These are phyloP conservation scores for Nasonia oneida DNA, from an alignment of 2,888 invertebrate genomes.

Conservation along the genomic window DNA sequence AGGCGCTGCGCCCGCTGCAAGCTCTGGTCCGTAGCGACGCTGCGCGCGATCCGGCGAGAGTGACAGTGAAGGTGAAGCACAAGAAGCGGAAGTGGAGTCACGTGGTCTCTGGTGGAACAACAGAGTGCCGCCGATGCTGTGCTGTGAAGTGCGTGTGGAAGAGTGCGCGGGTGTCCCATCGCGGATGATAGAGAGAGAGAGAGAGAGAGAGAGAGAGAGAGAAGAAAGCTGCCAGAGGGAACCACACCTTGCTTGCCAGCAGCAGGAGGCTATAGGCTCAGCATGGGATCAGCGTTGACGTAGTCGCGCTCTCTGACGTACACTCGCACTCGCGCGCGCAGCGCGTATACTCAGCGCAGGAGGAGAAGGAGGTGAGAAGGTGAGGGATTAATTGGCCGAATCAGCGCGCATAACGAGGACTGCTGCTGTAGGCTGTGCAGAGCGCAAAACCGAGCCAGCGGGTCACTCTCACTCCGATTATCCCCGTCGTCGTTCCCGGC, in stretches of 20 bases:
- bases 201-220: background rate
- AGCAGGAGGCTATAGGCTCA: background rate
- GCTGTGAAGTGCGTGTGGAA: background rate
- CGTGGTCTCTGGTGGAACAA: background rate
- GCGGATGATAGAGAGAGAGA: background rate
- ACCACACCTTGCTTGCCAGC: background rate
- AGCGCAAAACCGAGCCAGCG: background rate
- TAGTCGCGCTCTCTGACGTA: background rate
- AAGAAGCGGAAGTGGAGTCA: background rate
- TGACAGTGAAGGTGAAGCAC: background rate
- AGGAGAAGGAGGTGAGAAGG: background rate
- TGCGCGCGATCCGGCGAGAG: background rate
- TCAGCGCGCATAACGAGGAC: background rate
- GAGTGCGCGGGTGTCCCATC: background rate
- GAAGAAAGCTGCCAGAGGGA: background rate
- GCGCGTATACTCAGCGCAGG: background rate
- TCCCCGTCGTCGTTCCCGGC: no score
- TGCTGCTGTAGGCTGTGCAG: background rate
- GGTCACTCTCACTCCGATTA: background rate
- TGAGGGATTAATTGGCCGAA: slow-evolving; percentile 1
- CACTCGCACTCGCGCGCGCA: no score
- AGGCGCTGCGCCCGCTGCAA: background rate
- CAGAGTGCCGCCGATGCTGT: background rate
- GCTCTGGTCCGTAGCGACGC: background rate
- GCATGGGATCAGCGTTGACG: background rate